A percentile compares a stretch with the other conserved stretches of the same genome.
phyloP scores from a whole-genome alignment of 2,888 invertebrate species.

The Cosmia trapezina region DNA sequence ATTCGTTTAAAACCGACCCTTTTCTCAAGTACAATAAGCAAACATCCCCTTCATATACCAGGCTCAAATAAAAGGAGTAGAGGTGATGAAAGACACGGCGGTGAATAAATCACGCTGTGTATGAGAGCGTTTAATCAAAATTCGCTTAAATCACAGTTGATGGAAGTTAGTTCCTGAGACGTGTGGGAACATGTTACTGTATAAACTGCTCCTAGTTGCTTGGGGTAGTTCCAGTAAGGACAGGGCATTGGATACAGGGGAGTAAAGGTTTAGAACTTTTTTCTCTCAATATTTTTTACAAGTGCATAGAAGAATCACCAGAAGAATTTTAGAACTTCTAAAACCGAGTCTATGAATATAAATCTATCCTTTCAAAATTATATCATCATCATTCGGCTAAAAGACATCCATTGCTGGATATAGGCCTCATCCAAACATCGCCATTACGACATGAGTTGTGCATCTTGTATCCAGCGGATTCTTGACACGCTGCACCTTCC shows the following conservation, averaged over 20 bases:
- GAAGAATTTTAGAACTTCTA: neutral
- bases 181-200: conserved; percentile 62
- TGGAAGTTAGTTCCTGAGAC: conserved; percentile 66
- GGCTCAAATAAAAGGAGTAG: conserved; percentile 44
- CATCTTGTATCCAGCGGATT: neutral
- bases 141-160: conserved; percentile 72
- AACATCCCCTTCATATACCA: conserved; percentile 18
- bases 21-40: conserved; percentile 22
- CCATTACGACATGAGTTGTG: neutral
- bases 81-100: conserved; percentile 53
- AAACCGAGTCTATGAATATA: neutral
- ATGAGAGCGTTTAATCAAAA: conserved; percentile 71
- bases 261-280: neutral
- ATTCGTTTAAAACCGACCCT: conserved; percentile 23
- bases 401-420: neutral
- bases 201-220: conserved; percentile 61
- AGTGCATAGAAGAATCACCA: neutral
- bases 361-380: neutral
- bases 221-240: conserved; percentile 28
- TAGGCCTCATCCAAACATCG: neutral
- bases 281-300: no score
- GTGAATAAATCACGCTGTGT: conserved; percentile 60
- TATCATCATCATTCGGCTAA: neutral
- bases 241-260: conserved; percentile 8
- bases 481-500: neutral